Conservation (phyloP, 2,113 vertebrate genomes). For the Cyphomyrus plagiostoma region DNA sequence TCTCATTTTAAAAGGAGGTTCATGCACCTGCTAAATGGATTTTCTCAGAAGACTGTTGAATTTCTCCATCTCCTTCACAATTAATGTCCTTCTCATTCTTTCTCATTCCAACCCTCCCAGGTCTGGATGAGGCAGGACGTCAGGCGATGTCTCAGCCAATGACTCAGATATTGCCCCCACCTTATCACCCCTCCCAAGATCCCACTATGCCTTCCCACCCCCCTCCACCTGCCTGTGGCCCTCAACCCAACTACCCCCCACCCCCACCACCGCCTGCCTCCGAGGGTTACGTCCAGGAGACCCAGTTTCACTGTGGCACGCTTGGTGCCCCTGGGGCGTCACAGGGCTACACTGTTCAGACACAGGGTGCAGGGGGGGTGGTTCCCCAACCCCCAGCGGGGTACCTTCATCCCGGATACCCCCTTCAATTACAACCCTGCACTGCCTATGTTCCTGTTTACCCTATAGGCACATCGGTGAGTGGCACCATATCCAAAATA, state of each 20-base stretch:
- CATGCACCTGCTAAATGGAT: background rate
- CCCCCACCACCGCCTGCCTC: constrained; percentile 58
- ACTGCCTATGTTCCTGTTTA: constrained; percentile 85
- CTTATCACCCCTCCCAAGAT: constrained; percentile 64
- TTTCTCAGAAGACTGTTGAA: background rate
- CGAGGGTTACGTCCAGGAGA: constrained; percentile 67
- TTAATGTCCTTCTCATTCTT: background rate
- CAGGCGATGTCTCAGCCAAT: constrained; percentile 59
- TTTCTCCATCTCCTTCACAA: background rate
- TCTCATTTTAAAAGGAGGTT: background rate
- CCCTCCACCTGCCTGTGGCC: constrained; percentile 49
- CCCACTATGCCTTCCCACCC: constrained; percentile 59
- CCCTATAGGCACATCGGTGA: constrained; percentile 74
- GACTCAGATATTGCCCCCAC: constrained; percentile 65
- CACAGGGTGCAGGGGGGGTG: constrained; percentile 64
- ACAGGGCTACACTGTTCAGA: constrained; percentile 79
- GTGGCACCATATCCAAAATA: constrained; percentile 23
- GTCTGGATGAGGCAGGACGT: constrained; percentile 68
- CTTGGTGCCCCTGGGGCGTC: constrained; percentile 53
- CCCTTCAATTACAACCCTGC: constrained; percentile 84
- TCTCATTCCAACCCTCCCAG: constrained; percentile 44
- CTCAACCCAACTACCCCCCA: constrained; percentile 63
- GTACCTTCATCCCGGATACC: constrained; percentile 76
- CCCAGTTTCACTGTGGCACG: constrained; percentile 62
- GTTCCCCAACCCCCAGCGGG: constrained; percentile 68